Conservation (phyloP, 30 jellyfish, hydroid and myxozoan species). For the Turritopsis dohrnii region DNA sequence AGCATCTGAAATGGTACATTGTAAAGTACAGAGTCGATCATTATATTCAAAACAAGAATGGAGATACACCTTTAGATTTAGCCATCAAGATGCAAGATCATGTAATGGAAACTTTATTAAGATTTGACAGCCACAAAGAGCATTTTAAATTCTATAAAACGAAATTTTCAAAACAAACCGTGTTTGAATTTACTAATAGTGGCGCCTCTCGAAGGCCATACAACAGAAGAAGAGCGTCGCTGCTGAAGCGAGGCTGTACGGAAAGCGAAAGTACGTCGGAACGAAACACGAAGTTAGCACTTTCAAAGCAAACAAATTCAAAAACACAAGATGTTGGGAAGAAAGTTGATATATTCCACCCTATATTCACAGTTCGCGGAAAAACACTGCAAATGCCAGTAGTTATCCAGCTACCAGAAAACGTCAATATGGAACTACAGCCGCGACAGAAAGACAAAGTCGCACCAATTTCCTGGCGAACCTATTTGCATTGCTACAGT, state of each 20-base stretch:
- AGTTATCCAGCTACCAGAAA: neutral
- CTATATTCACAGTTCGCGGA: neutral
- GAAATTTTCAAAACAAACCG: too few species aligned
- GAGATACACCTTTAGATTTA: neutral
- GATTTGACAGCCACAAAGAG: too few species aligned
- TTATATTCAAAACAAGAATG: too few species aligned
- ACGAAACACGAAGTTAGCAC: too few species aligned
- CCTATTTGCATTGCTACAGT: neutral
- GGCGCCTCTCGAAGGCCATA: neutral
- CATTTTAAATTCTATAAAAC: too few species aligned
- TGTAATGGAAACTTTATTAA: too few species aligned
- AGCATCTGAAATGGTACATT: neutral
- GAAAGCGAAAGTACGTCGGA: too few species aligned
- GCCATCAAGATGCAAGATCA: too few species aligned
- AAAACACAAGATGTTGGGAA: neutral
- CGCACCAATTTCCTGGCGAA: neutral
- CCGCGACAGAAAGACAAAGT: neutral
- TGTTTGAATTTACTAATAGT: too few species aligned
- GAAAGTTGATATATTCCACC: neutral
- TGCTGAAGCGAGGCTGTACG: too few species aligned
- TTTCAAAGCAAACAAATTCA: neutral
- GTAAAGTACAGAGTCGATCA: too few species aligned
- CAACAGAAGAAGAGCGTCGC: too few species aligned
- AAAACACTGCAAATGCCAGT: neutral
- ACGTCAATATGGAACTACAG: neutral